Evolutionary conservation across 2,113 vertebrate species (phyloP), one percentile per base, ranked within the genome.

Genomic region (Aleadryas rufinucha): DNA sequence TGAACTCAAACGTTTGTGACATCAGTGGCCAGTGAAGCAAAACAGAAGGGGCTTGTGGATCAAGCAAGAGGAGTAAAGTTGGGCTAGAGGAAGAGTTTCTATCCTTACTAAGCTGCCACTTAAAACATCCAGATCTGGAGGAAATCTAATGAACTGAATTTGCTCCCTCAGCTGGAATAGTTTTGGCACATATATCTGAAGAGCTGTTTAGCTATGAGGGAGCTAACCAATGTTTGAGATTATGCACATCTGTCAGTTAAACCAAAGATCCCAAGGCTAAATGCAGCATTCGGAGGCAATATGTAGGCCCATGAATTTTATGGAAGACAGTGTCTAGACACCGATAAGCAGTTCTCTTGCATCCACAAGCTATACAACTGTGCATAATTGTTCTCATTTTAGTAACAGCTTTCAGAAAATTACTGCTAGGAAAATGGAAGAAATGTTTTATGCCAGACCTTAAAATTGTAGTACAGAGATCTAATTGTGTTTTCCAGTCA

Each of bases 251-350:
- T 97, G 91, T 78, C 95, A 96, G 60, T 76, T 92, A 93, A 95
- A 95, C 90, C 80, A 89, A 83, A 95, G 84, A 96, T 92, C 74
- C 70, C 89, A 93, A 94, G 77, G 89, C 87, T 94, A 95, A 94
- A 95, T 70, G 64, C 86, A 86, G 50, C 90, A 82, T 79, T 95
- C 3, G 5, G 44, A 93, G 87, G 80, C 69, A 94, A 87, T 78
- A 78, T 35, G 21, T 80, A 81, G 87, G 84, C 89, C 79, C 49
- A 52, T 90, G 76, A 89, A 83, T 94, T 95, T 89, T 88, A 74
- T 79, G 81, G 70, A 80, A 84, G 75, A 78, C 15, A 24, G 35
- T 78, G 79, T 86, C 88, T 93, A 89, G 95, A 75, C 30, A 59
- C 56, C 41, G 24, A 94, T 92, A 94, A 93, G 88, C 68, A 63